Evolutionary conservation across 1,140 invertebrate genomes (phyloP), one percentile per base, ranked within the genome.

Genomic region (Macrosteles quadrilineatus): DNA sequence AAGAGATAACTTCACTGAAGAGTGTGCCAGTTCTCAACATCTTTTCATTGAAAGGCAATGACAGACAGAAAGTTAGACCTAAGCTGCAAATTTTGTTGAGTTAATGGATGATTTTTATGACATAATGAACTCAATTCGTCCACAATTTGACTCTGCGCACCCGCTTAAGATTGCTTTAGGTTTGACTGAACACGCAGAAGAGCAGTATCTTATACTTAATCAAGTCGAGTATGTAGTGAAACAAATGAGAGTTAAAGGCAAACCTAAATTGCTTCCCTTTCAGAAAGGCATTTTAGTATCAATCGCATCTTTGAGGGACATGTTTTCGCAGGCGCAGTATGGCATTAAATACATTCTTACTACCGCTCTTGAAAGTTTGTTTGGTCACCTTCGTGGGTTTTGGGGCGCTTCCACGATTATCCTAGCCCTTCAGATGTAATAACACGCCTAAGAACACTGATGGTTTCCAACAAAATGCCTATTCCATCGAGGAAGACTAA

Each of bases 81-180:
- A 65, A 14, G 25, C 11, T 1, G 62, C 71, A 1, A 55, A 12
- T 21, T 68, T 72, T 27, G 23, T 72, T 27, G 31, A 68, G 19
- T 43, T 72, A 1, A 40, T 73, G 2, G 72, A 72, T 62, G 29
- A 73, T 36, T 40, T 19, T 23, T 72, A 69, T 73, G 71, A 72
- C 40, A 70, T 72, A 27, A 31, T 72, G 14, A 72, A 72, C 69
- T 67, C 57, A 50, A 29, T 25, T 43, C 17, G 2, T 50, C 62
- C 62, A 65, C 11, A 67, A 23, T 9, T 17, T 25, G 11, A 29
- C 23, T 9, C 11, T 11, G 21, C 50, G 11, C 50, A 55, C 19
- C 50, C 50, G 6, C 21, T 55, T 12, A 55, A 55, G 23, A 19
- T 23, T 23, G 50, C 11, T 23, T 55, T 12, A 11, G 50, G 50